Conservation (phyloP, 2,113 vertebrate species). For the Struthidea cinerea region DNA sequence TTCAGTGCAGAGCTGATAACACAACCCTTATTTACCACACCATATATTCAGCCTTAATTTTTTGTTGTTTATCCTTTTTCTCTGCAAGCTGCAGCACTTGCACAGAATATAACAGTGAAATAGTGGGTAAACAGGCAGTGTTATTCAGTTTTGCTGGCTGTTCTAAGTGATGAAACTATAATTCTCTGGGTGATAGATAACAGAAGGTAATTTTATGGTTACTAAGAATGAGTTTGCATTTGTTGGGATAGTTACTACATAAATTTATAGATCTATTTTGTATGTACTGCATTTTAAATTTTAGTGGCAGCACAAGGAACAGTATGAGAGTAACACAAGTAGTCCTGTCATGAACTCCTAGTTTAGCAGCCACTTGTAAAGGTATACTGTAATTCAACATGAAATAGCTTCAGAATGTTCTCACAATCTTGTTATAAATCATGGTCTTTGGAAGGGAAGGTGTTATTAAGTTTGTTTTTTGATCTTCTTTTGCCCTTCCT, state of each 20-base stretch:
- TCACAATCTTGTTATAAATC: slow-evolving; percentile 80
- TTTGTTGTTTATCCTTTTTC: slow-evolving; percentile 61
- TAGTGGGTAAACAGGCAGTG: slow-evolving; percentile 40
- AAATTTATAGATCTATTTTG: slow-evolving; percentile 84
- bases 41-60: slow-evolving; percentile 65
- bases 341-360: slow-evolving; percentile 65
- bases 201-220: slow-evolving; percentile 87
- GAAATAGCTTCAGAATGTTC: slow-evolving; percentile 80
- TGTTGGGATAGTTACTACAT: slow-evolving; percentile 81
- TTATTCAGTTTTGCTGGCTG: slow-evolving; percentile 72
- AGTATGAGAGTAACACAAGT: slow-evolving; percentile 61
- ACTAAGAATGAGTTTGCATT: slow-evolving; percentile 83
- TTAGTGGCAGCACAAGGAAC: slow-evolving; percentile 72
- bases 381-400: slow-evolving; percentile 82
- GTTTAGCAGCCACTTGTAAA: slow-evolving; percentile 75
- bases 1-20: slow-evolving; percentile 56
- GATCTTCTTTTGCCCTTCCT: slow-evolving; percentile 72
- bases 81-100: slow-evolving; percentile 53
- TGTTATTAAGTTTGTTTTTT: slow-evolving; percentile 79
- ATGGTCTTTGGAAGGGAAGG: slow-evolving; percentile 68
- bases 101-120: slow-evolving; percentile 59
- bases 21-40: slow-evolving; percentile 64
- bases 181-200: slow-evolving; percentile 82
- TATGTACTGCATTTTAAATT: slow-evolving; percentile 82
- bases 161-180: slow-evolving; percentile 74